Conservation (phyloP, 1,140 invertebrate genomes). For the Anadara kagoshimensis region DNA sequence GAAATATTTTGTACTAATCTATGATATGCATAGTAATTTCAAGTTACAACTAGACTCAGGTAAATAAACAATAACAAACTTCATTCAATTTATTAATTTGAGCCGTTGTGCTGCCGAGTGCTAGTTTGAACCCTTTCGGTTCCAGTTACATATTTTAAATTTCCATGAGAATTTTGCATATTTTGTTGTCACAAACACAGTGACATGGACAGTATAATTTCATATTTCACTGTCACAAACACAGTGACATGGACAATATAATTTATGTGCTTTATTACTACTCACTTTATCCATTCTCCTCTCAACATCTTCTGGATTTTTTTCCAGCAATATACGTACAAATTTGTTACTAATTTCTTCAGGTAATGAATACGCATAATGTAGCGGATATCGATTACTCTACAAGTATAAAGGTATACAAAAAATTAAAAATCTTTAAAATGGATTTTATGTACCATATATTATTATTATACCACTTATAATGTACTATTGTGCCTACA, state of each 20-base stretch:
- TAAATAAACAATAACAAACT: slow-evolving; percentile 4
- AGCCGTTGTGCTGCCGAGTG: too few relatives aligned
- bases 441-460: too few relatives aligned
- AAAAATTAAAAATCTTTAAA: neutral
- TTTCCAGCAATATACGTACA: slow-evolving; percentile 52
- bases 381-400: slow-evolving; percentile 64
- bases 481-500: too few relatives aligned
- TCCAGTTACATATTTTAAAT: neutral
- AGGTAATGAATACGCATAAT: slow-evolving; percentile 65
- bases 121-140: neutral
- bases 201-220: neutral
- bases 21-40: too few relatives aligned
- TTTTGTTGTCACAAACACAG: too few relatives aligned
- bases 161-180: neutral
- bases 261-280: neutral
- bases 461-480: too few relatives aligned
- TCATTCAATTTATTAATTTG: too few relatives aligned
- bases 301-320: slow-evolving; percentile 58
- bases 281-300: slow-evolving; percentile 60
- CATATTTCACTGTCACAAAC: too few relatives aligned
- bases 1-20: neutral
- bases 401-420: slow-evolving; percentile 37
- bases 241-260: neutral
- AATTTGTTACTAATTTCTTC: slow-evolving; percentile 44
- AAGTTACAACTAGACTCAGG: neutral